phyloP scores from a whole-genome alignment of 2,113 vertebrate species.

The Plecturocebus donacophilus region DNA sequence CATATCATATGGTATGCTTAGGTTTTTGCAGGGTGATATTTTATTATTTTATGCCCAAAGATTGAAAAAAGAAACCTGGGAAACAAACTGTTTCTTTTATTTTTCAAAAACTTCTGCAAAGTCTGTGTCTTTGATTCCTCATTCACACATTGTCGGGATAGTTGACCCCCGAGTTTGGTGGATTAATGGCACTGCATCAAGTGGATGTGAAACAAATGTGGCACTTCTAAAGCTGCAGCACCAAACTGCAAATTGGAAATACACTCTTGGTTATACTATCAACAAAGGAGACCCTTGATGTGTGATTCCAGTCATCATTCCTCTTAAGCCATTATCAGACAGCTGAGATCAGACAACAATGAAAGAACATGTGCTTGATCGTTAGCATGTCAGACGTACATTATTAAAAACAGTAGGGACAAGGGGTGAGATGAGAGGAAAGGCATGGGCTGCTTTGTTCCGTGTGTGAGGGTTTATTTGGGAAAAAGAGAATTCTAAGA shows the following conservation, averaged over 20 bases:
- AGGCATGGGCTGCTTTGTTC: conserved; percentile 72
- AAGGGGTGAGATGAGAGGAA: conserved; percentile 68
- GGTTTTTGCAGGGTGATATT: conserved; percentile 20
- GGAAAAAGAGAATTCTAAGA: conserved; percentile 68
- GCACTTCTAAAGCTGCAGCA: conserved; percentile 72
- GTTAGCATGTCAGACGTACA: conserved; percentile 79
- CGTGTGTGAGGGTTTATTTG: conserved; percentile 60
- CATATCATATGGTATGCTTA: conserved; percentile 15
- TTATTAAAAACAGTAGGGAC: conserved; percentile 80
- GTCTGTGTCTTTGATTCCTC: conserved; percentile 47
- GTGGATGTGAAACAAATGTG: conserved; percentile 60
- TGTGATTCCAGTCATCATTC: conserved; percentile 76
- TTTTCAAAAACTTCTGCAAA: conserved; percentile 24
- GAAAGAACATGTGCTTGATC: conserved; percentile 75
- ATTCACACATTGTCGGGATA: conserved; percentile 36
- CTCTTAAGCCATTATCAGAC: conserved; percentile 77
- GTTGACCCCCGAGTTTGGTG: conserved; percentile 73
- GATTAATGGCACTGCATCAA: conserved; percentile 70
- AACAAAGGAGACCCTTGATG: conserved; percentile 80
- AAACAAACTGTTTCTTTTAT: conserved; percentile 59
- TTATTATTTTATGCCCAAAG: conserved; percentile 41
- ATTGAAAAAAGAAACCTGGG: background rate
- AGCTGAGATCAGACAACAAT: conserved; percentile 81
- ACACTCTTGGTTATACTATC: conserved; percentile 61
- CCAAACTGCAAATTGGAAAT: conserved; percentile 83